These are phyloP conservation scores for Euphonia xanthogaster DNA, from an alignment of 2,797 vertebrate species.

Conservation along the genomic window DNA sequence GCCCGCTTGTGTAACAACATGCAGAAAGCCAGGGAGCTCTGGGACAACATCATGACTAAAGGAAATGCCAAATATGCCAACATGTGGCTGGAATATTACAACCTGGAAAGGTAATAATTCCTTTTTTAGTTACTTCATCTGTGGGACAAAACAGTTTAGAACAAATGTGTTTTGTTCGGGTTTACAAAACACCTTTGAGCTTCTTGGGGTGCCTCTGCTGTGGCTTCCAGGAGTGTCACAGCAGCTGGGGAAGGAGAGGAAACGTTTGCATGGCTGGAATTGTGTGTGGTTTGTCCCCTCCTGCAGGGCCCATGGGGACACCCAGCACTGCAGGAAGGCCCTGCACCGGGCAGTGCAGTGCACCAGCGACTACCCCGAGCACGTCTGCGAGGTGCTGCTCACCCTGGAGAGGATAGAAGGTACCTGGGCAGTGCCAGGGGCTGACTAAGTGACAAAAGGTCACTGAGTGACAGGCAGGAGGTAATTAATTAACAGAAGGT, in stretches of 20 bases:
- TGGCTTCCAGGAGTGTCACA: neutral
- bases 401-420: constrained; percentile 94
- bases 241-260: neutral
- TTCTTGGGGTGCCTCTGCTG: neutral
- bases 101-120: constrained; percentile 87
- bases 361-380: constrained; percentile 95
- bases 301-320: constrained; percentile 88
- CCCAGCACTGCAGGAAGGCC: constrained; percentile 91
- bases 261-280: fast-evolving
- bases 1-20: constrained; percentile 95
- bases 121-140: neutral
- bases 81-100: constrained; percentile 99
- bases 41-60: constrained; percentile 97
- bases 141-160: neutral
- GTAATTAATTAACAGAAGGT: neutral
- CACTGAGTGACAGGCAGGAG: neutral
- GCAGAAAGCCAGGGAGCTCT: constrained; percentile 96
- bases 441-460: fast-evolving
- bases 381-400: constrained; percentile 94
- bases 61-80: constrained; percentile 96
- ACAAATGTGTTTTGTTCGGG: fast-evolving
- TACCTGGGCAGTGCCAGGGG: constrained; percentile 37
- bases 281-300: neutral
- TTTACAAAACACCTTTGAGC: neutral
- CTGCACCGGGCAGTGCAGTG: constrained; percentile 95